A percentile compares a stretch with the other conserved stretches of the same genome.
Evolutionary conservation across 1,140 invertebrate genomes (phyloP).

Genomic region (Procambarus clarkii): DNA sequence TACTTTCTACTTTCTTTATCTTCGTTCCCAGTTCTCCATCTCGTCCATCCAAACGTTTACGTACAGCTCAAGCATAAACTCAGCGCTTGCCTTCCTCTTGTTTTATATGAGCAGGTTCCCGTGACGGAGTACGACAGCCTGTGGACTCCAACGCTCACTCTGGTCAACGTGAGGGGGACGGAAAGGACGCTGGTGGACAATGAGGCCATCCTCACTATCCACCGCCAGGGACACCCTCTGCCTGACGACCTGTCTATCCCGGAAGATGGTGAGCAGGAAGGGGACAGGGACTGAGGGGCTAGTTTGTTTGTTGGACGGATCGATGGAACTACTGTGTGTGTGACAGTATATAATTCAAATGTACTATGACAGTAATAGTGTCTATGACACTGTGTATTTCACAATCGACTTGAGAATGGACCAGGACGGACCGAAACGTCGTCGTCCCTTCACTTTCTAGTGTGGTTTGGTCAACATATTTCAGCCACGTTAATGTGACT

Average conservation of each 20-base stretch:
- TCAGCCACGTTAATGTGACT: too few relatives aligned
- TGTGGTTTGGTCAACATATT: too few relatives aligned
- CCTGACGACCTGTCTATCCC: constrained; percentile 49
- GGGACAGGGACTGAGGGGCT: background rate
- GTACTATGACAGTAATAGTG: too few relatives aligned
- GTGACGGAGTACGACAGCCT: constrained; percentile 26
- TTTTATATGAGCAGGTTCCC: constrained; percentile 47
- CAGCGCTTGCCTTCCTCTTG: too few relatives aligned
- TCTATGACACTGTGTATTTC: too few relatives aligned
- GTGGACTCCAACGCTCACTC: constrained; percentile 44
- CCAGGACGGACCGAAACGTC: too few relatives aligned
- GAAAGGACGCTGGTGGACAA: constrained; percentile 51
- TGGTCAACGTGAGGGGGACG: constrained; percentile 56
- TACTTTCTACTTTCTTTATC: too few relatives aligned
- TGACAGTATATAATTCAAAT: background rate
- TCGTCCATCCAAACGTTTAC: too few relatives aligned
- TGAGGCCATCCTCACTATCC: constrained; percentile 41
- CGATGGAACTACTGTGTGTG: background rate
- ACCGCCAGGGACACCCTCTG: constrained; percentile 32
- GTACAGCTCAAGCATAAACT: too few relatives aligned
- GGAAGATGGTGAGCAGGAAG: constrained; percentile 33
- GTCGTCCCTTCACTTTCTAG: too few relatives aligned
- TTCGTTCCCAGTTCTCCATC: too few relatives aligned
- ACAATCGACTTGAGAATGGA: too few relatives aligned
- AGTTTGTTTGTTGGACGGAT: background rate